Percentiles rank a stretch among this genome's conserved stretches.
phyloP scores from a whole-genome alignment of 2,888 invertebrate species.

The Cerceris ruficornis region DNA sequence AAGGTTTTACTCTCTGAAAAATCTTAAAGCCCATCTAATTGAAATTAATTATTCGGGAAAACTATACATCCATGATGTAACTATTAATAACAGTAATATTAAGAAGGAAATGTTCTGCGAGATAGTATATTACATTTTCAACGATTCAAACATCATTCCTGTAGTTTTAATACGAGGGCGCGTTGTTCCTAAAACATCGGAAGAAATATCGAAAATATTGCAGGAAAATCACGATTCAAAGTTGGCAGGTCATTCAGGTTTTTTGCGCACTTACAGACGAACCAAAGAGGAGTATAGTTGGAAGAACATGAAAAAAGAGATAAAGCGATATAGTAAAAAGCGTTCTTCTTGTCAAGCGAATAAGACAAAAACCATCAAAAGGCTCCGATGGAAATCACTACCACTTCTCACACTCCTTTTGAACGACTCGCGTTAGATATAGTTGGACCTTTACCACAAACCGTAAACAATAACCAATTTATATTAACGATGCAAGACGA shows the following conservation, averaged over 20 bases:
- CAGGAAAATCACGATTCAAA: constrained; percentile 15
- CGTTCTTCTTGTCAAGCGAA: no score
- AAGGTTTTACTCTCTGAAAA: constrained; percentile 5
- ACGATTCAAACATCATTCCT: background rate
- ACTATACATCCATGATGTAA: no score
- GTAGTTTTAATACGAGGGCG: constrained; percentile 3
- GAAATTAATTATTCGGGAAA: background rate
- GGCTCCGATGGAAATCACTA: no score
- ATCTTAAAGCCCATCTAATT: background rate
- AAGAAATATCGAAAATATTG: constrained; percentile 6
- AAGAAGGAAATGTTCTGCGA: no score
- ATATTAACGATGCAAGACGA: constrained; percentile 13
- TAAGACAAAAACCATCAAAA: no score
- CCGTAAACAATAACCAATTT: background rate
- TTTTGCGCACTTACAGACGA: constrained; percentile 14
- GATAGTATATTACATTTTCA: no score
- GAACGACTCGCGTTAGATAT: no score
- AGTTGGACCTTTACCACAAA: no score
- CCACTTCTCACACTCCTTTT: no score
- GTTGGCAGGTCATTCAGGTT: constrained; percentile 20
- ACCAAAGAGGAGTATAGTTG: constrained; percentile 24
- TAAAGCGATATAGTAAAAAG: no score
- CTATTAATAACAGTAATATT: no score
- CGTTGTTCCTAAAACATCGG: background rate
- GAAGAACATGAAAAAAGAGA: background rate